Evolutionary conservation across 2,113 vertebrate genomes (phyloP).

Genomic region (Embiotoca jacksoni): DNA sequence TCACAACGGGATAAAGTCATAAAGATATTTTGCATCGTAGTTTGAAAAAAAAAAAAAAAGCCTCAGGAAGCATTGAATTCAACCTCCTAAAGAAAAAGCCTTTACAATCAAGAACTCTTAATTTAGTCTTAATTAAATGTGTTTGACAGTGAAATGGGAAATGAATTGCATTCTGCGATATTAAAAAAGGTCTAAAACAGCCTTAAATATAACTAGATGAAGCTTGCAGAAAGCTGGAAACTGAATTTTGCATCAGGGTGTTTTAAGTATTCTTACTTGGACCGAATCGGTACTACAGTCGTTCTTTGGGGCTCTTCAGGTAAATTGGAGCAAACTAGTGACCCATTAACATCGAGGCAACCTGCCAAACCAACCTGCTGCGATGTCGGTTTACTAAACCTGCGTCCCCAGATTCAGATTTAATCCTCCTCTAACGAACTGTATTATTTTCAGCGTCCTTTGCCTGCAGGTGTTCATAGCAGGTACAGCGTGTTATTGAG

Average conservation of each 20-base stretch:
- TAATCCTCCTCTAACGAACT: constrained; percentile 60
- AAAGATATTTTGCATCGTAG: no score
- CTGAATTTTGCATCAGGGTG: background rate
- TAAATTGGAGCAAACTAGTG: constrained; percentile 6
- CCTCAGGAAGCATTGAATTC: no score
- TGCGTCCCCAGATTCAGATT: constrained; percentile 35
- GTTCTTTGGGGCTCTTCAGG: background rate
- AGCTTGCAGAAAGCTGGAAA: background rate
- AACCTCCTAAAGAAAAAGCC: no score
- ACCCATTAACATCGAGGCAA: constrained; percentile 40
- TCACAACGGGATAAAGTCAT: background rate
- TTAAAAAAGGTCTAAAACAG: no score
- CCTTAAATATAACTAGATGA: no score
- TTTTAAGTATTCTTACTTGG: background rate
- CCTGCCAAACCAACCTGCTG: constrained; percentile 48
- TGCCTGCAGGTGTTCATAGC: constrained; percentile 25
- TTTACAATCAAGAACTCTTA: no score
- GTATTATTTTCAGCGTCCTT: constrained; percentile 30
- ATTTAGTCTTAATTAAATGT: no score
- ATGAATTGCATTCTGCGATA: no score
- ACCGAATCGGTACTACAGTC: background rate
- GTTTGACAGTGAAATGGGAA: no score
- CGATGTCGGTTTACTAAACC: constrained; percentile 40
- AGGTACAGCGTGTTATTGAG: background rate
- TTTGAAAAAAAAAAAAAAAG: no score